Percentiles rank a stretch among this genome's conserved stretches.
Evolutionary conservation across 1,140 invertebrate genomes (phyloP).

Genomic region (Oryzaephilus surinamensis): DNA sequence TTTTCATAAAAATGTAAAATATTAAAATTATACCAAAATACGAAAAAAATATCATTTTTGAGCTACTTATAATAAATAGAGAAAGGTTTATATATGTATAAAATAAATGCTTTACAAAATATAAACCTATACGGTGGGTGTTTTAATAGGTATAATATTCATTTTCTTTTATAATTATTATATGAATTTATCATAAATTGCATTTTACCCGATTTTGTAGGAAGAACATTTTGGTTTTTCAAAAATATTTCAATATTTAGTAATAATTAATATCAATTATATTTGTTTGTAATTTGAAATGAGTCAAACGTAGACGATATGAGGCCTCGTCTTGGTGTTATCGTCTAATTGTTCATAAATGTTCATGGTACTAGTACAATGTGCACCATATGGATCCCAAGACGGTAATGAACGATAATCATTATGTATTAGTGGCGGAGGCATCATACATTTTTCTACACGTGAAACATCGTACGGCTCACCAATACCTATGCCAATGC

Average conservation of each 20-base stretch:
- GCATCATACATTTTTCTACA: constrained; percentile 46
- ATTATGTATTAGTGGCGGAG: constrained; percentile 41
- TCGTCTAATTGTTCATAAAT: constrained; percentile 49
- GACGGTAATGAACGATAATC: constrained; percentile 46
- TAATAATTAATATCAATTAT: too few species aligned
- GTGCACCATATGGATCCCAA: constrained; percentile 44
- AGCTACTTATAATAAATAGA: too few species aligned
- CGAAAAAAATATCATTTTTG: too few species aligned
- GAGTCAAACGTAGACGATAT: constrained; percentile 51
- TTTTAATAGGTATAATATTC: too few species aligned
- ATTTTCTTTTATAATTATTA: too few species aligned
- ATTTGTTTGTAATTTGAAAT: not conserved
- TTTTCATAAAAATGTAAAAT: too few species aligned
- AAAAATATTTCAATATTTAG: too few species aligned
- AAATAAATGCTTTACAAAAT: constrained; percentile 14
- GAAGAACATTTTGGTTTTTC: constrained; percentile 15
- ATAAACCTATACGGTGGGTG: constrained; percentile 12
- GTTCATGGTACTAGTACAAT: constrained; percentile 41
- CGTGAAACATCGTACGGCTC: constrained; percentile 28
- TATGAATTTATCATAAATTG: too few species aligned
- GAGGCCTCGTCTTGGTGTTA: constrained; percentile 46
- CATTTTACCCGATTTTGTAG: constrained; percentile 15
- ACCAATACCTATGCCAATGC: constrained; percentile 11
- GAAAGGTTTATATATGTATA: too few species aligned
- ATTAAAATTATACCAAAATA: too few species aligned